phyloP scores from a whole-genome alignment of 2,888 invertebrate species.

The Ormia ochracea region DNA sequence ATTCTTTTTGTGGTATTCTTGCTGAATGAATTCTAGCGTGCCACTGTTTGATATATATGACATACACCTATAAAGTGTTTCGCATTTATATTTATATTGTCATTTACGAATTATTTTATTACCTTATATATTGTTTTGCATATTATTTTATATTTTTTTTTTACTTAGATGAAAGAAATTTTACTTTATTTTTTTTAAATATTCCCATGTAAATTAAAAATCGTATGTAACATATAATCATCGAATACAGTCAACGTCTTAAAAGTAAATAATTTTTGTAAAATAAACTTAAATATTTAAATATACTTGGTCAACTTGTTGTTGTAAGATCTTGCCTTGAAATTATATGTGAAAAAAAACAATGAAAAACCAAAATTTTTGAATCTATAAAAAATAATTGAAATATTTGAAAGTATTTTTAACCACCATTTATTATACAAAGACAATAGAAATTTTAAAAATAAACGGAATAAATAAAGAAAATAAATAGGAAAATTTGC shows the following conservation, averaged over 20 bases:
- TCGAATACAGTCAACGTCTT: constrained; percentile 37
- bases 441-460: not conserved
- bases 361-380: constrained; percentile 21
- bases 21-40: no score
- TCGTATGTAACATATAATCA: constrained; percentile 45
- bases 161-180: not conserved
- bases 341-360: constrained; percentile 31
- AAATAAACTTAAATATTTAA: constrained; percentile 17
- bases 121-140: not conserved
- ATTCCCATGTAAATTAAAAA: constrained; percentile 8
- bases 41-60: no score
- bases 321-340: constrained; percentile 57
- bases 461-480: not conserved
- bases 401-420: constrained; percentile 2
- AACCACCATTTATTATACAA: constrained; percentile 26
- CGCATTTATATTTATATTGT: no score
- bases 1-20: no score
- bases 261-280: not conserved
- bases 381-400: constrained; percentile 37
- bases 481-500: constrained; percentile 12
- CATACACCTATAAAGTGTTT: no score
- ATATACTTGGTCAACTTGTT: constrained; percentile 43
- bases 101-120: no score
- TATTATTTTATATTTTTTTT: constrained; percentile 1
- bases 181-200: not conserved